These are phyloP conservation scores for Lanius collurio DNA, from an alignment of 2,113 vertebrate genomes.

Conservation along the genomic window DNA sequence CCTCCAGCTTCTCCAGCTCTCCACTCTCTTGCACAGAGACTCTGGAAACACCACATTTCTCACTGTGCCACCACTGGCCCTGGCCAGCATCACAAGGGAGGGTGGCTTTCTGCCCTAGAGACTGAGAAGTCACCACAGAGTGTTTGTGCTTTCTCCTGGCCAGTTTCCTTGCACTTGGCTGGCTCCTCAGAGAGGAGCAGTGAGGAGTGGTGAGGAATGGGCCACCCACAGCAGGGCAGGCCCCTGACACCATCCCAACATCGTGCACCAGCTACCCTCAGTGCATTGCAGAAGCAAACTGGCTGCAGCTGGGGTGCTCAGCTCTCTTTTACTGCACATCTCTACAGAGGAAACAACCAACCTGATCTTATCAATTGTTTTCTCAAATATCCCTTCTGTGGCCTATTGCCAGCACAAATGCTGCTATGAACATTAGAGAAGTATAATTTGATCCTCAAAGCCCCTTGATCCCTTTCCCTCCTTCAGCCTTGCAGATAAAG, in stretches of 20 bases:
- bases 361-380: not conserved
- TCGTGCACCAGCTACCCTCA: accelerated
- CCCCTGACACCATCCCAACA: not conserved
- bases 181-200: not conserved
- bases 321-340: not conserved
- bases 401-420: not conserved
- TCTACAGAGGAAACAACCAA: not conserved
- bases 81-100: not conserved
- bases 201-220: not conserved
- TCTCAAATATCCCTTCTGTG: not conserved
- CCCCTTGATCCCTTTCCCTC: not conserved
- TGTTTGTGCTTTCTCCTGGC: not conserved
- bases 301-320: not conserved
- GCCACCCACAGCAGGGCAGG: accelerated
- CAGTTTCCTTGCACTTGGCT: not conserved
- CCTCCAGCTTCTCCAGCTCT: not conserved
- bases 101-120: not conserved
- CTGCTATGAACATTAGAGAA: not conserved
- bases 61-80: accelerated
- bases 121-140: not conserved
- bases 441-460: not conserved
- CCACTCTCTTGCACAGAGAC: not conserved
- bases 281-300: not conserved
- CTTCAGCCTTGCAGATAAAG: not conserved
- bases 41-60: not conserved